Conservation (phyloP, 2,113 vertebrate genomes). For the Nerophis lumbriciformis region DNA sequence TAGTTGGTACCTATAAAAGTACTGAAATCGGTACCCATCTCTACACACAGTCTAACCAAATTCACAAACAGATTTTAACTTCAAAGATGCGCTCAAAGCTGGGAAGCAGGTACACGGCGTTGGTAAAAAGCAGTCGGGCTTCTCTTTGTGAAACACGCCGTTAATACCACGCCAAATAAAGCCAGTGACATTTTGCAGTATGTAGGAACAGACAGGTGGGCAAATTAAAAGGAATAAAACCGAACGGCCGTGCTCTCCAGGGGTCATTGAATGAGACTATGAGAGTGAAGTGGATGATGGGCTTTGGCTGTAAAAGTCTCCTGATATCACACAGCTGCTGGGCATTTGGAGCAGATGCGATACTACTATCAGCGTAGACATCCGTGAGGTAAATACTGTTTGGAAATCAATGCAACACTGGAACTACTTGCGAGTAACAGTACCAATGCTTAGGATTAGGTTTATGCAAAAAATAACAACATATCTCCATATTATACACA, state of each 20-base stretch:
- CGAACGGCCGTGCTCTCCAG: neutral
- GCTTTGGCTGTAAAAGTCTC: neutral
- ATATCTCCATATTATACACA: too few relatives aligned
- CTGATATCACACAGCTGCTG: neutral
- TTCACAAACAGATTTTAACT: slow-evolving; percentile 15
- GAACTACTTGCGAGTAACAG: too few relatives aligned
- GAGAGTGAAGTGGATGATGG: neutral
- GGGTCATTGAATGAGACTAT: neutral
- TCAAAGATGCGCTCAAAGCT: neutral
- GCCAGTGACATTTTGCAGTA: slow-evolving; percentile 2
- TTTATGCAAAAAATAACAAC: too few relatives aligned
- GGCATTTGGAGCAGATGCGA: slow-evolving; percentile 2
- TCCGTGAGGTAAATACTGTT: neutral
- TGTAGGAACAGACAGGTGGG: neutral
- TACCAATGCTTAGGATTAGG: too few relatives aligned
- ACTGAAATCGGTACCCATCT: neutral
- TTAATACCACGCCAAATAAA: neutral
- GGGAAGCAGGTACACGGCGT: neutral
- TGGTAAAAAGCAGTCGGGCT: neutral
- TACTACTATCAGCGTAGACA: neutral
- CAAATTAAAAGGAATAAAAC: slow-evolving; percentile 9
- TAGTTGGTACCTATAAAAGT: too few relatives aligned
- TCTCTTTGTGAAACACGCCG: neutral
- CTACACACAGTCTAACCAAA: slow-evolving; percentile 12
- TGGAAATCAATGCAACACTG: neutral